Evolutionary conservation across 2,113 vertebrate genomes (phyloP).

Genomic region (Gopherus evgoodei): DNA sequence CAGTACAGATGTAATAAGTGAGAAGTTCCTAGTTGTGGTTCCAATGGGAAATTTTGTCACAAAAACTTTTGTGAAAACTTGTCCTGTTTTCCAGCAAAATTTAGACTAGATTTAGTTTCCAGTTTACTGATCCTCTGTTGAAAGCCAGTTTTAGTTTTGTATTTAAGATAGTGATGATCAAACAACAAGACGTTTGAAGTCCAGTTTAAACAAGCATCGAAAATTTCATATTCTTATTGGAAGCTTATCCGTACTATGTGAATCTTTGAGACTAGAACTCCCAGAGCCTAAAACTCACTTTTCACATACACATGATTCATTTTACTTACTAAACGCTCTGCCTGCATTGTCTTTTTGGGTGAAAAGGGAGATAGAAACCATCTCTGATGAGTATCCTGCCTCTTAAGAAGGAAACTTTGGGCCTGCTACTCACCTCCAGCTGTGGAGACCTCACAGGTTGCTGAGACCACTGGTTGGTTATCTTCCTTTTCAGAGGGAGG

Average conservation of each 20-base stretch:
- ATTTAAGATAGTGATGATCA: not conserved
- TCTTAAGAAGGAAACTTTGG: not conserved
- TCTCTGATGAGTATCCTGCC: not conserved
- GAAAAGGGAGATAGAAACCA: not conserved
- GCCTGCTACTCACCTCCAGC: not conserved
- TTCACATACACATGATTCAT: not conserved
- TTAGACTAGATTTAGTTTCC: not conserved
- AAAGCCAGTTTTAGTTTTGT: not conserved
- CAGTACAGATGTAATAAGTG: not conserved
- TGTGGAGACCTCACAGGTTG: not conserved
- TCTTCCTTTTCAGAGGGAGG: not conserved
- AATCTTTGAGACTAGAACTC: not conserved
- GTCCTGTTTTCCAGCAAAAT: not conserved
- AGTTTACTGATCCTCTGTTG: not conserved
- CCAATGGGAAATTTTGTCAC: not conserved
- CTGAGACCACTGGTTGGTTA: not conserved
- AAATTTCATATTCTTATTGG: not conserved
- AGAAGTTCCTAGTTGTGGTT: not conserved
- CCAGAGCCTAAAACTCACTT: not conserved
- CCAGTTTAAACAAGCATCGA: not conserved
- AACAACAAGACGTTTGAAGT: not conserved
- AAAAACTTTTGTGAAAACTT: not conserved
- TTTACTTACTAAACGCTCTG: not conserved
- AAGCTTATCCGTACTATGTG: not conserved
- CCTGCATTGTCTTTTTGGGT: not conserved